Evolutionary conservation across 2,797 vertebrate genomes (phyloP), one percentile per base, ranked within the genome.

Genomic region (Chelonia mydas): DNA sequence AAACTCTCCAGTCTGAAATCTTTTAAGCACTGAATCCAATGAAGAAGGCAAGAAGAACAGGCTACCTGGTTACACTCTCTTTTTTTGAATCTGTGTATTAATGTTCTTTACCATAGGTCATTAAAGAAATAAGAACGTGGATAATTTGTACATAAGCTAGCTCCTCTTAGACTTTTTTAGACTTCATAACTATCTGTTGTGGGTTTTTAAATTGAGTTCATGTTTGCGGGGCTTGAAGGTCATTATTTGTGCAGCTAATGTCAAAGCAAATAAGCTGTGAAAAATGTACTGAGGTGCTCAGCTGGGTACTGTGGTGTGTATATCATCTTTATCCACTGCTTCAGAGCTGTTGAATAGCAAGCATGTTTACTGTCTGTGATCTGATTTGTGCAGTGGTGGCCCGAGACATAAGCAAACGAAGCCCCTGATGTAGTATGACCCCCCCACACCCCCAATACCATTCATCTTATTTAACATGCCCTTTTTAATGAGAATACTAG

Each of bases 221-320:
- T 91, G 96, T 95, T 50, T 77, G 83, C 74, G 87, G 83, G 74
- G 49, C 95, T 90, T 61, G 78, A 91, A 83, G 85, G 81, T 16
- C 49, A 86, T 86, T 96, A 87, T 91, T 96, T 96, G 49, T 86
- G 83, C 59, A 90, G 82, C 21, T 92, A 74, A 94, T 94, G 94
- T 92, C 93, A 96, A 95, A 96, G 33, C 81, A 93, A 89, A 92
- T 93, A 96, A 93, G 10, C 54, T 79, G 47, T 80, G 92, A 92
- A 83, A 97, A 93, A 96, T 86, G 45, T 7, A 82, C 33, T 90
- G 51, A 87, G 50, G 41, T 72, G 31, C 59, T 90, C 87, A 95
- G 89, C 83, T 81, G 83, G 87, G 68, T 87, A 57, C 59, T 80
- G 23, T 1, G 84, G 16, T 65, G n/a, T 85, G 47, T 45, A 83